These are phyloP conservation scores for Brotula barbata DNA, from an alignment of 2,797 vertebrate genomes.

Conservation along the genomic window DNA sequence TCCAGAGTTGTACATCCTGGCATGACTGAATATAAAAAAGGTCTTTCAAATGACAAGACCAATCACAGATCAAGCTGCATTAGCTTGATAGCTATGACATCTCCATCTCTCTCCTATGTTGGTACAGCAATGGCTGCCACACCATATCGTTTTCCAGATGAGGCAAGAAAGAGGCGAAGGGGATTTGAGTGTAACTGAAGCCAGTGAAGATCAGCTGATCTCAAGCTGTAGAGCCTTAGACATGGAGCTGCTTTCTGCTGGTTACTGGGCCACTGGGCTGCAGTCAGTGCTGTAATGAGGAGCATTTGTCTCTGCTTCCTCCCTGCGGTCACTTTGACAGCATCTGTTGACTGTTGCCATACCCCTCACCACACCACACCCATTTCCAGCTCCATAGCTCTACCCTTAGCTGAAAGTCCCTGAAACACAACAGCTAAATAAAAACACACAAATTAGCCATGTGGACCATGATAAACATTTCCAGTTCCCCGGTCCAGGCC, in stretches of 20 bases:
- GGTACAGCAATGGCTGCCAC: constrained; percentile 45
- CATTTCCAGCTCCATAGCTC: not conserved
- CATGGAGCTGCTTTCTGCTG: constrained; percentile 58
- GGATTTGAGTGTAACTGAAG: constrained; percentile 52
- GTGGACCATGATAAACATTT: constrained; percentile 69
- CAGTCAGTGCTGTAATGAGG: constrained; percentile 66
- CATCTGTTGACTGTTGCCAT: constrained; percentile 68
- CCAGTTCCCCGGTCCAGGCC: constrained; percentile 57
- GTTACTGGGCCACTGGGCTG: constrained; percentile 65
- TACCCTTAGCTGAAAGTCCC: constrained; percentile 54
- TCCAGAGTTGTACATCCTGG: constrained; percentile 22
- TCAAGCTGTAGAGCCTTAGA: constrained; percentile 54
- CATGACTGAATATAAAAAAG: not conserved
- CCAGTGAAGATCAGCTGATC: constrained; percentile 66
- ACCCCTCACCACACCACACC: constrained; percentile 13
- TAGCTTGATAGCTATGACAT: constrained; percentile 18
- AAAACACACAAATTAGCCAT: constrained; percentile 75
- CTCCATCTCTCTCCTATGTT: constrained; percentile 23
- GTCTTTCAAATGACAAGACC: constrained; percentile 12
- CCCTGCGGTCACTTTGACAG: constrained; percentile 69
- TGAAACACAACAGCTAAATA: constrained; percentile 72
- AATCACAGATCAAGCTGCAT: constrained; percentile 18
- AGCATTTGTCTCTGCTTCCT: constrained; percentile 75
- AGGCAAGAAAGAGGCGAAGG: constrained; percentile 37
- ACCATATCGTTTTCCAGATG: constrained; percentile 30